Base-by-base conservation (phyloP, 1,140 invertebrate species). In the Drosophila ananassae region DNA sequence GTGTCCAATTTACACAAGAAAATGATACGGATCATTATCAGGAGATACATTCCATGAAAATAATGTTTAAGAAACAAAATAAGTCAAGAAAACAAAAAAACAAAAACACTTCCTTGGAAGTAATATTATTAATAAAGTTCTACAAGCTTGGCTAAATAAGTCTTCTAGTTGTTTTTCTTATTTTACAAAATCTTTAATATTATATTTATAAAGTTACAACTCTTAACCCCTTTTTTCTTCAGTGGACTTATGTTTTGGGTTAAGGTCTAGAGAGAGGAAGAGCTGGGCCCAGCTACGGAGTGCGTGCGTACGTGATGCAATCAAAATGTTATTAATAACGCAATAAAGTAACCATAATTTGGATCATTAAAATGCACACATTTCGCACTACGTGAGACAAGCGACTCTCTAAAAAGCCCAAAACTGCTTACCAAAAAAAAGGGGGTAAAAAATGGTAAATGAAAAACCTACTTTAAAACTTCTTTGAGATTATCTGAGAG, bases 321-420 rank as follows among this genome's bases (percentile, higher is more conserved):
- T 87, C 82, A 87, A 87, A 85, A 87, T 89, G 82, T 87, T 87
- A 87, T 87, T 87, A 87, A 87, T 87, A 87, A 89, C 82, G 82
- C 83, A 89, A 82, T 87, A 87, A 87, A 89, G 75, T 89, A 87
- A 87, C 82, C 83, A 87, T 89, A 78, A 87, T 87, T 87, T 89
- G 67, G 79, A 73, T 77, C 82, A 87, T 87, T 89, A 89, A 87
- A 87, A 87, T 83, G 79, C 78, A 79, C 83, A 87, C 83, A 89
- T 75, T 89, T 82, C 50, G 51, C 66, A 51, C 69, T 89, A 87
- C 82, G 82, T 87, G 82, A 74, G 71, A 39, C 67, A 72, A 44
- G 5, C 47, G 47, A 24, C 46, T 46, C 28, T 51, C 59, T 13
- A 52, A 64, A 60, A 62, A 28, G n/a, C 51, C 25, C 24, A 30